A percentile compares a stretch with the other conserved stretches of the same genome.
Evolutionary conservation across 1,140 invertebrate species (phyloP).

Genomic region (Piezodorus guildinii): DNA sequence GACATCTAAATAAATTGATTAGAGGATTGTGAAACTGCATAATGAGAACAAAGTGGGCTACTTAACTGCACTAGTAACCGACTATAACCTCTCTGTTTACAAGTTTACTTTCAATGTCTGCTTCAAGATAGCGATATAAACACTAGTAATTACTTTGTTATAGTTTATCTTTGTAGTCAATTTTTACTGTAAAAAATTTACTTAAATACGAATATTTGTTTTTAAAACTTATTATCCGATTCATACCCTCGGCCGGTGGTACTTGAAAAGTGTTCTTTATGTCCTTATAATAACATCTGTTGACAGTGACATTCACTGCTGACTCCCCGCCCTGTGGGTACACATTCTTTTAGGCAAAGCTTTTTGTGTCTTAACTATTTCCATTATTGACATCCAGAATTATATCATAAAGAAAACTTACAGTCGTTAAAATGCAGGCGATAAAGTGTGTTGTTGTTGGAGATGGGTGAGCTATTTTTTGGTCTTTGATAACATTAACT

Average conservation of each 20-base stretch:
- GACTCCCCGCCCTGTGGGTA: constrained; percentile 7
- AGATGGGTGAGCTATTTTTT: constrained; percentile 61
- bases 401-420: background rate
- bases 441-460: constrained; percentile 93
- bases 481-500: constrained; percentile 18
- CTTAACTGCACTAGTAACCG: background rate
- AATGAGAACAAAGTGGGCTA: background rate
- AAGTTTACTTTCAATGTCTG: background rate
- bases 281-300: constrained; percentile 3
- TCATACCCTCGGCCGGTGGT: no score
- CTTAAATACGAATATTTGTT: no score
- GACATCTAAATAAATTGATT: no score
- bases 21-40: background rate
- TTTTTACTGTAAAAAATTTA: no score
- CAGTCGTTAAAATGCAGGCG: constrained; percentile 58
- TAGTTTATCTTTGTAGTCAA: no score
- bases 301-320: constrained; percentile 5
- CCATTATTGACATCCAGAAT: background rate
- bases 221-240: no score
- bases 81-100: background rate
- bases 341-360: background rate
- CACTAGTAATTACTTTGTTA: no score
- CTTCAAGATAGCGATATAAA: no score
- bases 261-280: no score
- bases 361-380: background rate